Base-by-base conservation (phyloP, 2,888 invertebrate species). In the Agrotis puta region DNA sequence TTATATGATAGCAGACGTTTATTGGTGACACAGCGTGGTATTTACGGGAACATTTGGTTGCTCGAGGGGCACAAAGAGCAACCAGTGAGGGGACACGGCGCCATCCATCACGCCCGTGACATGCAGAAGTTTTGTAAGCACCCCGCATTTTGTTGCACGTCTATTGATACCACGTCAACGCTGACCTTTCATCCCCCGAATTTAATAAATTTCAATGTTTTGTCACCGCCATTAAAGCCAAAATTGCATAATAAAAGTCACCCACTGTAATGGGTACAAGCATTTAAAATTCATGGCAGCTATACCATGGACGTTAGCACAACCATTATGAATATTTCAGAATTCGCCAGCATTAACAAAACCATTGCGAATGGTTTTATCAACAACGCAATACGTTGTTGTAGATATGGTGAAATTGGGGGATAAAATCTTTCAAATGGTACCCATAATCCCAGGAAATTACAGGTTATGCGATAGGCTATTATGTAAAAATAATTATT, bases 71-170 rank as follows among this genome's bases (percentile, higher is more conserved):
- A 91, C 91, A 91, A 89, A 85, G 87, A 82, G 84, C 81, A 74
- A 74, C 80, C 79, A 78, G 81, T 79, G 79, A 83, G 84, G 78
- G 83, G 63, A 70, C 50, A 65, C 43, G 62, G 63, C 56, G 59
- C 85, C 91, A 95, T 95, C 94, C 94, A 95, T 95, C 95, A 95
- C 87, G 66, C 62, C 74, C 88, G 90, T 94, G 95, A 94, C 94
- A 87, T 78, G 93, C 93, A 92, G 83, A 93, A 92, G 90, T 92
- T 93, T 94, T 93, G 89, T 89, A 84, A 71, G 64, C 74, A 72
- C 79, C 81, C 84, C 87, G 85, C 88, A 91, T 92, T 92, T 92
- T 90, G 90, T 86, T 88, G 88, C 88, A 83, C 83, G 88, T 83
- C 85, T 88, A 91, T 91, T 91, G 89, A 90, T 90, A 89, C 82